Conservation (phyloP, 2,888 invertebrate genomes). For the Oscheius sp. region DNA sequence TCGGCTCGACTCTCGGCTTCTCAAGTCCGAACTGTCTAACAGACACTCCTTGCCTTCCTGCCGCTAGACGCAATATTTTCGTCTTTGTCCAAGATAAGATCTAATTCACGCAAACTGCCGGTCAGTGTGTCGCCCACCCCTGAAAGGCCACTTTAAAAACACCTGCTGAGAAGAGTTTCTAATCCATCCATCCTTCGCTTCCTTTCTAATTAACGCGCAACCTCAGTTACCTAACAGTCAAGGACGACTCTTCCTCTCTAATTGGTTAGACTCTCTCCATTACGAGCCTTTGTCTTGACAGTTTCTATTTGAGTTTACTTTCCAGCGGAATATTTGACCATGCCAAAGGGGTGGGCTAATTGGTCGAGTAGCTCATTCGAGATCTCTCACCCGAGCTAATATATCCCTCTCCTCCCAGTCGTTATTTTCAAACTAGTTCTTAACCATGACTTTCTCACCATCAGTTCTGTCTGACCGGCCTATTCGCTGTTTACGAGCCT, state of each 20-base stretch:
- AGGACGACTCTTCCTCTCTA: slow-evolving; percentile 22
- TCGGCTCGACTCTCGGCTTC: too few species aligned
- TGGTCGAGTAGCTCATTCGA: neutral
- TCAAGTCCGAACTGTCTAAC: too few species aligned
- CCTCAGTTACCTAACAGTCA: slow-evolving; percentile 16
- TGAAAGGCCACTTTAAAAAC: neutral
- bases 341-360: slow-evolving; percentile 24
- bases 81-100: too few species aligned
- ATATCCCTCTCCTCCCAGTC: slow-evolving; percentile 1
- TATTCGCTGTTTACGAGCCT: neutral
- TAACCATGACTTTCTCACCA: neutral
- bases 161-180: slow-evolving; percentile 5
- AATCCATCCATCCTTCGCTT: neutral
- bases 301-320: neutral
- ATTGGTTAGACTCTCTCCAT: slow-evolving; percentile 7
- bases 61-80: too few species aligned
- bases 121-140: too few species aligned
- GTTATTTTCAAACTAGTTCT: slow-evolving; percentile 8
- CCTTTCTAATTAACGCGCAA: slow-evolving; percentile 33
- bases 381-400: slow-evolving; percentile 23
- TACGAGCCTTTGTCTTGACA: slow-evolving; percentile 6
- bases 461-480: neutral
- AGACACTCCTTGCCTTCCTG: too few species aligned
- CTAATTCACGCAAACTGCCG: too few species aligned
- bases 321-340: slow-evolving; percentile 4